Evolutionary conservation across 1,140 invertebrate genomes (phyloP), one percentile per base, ranked within the genome.

Genomic region (Venustaconcha ellipsiformis): DNA sequence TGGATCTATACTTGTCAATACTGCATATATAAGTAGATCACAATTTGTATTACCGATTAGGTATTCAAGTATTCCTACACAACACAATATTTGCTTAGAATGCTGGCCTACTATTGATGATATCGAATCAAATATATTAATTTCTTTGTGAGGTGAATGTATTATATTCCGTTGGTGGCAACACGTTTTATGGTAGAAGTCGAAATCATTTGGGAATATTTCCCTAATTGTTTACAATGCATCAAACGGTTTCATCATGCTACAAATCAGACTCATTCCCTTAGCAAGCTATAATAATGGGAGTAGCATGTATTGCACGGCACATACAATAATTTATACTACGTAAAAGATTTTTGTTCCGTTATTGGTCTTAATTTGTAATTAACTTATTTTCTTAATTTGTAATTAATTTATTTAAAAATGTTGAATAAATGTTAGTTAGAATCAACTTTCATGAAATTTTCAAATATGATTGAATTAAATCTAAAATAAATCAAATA

Each of bases 171-270:
- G 90, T 87, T 5, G 91, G 91, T 3, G 83, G 66, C 91, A 89
- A 91, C 91, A 92, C 20, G 90, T 90, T 57, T 86, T 80, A 0
- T 91, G 91, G 82, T 92, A 92, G 81, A 92, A 92, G 70, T 86
- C 77, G 76, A 91, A 92, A 26, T 92, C 90, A 15, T 86, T 78
- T 1, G 91, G 91, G 80, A 91, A 92, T 30, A 92, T 67, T 56
- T 78, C 72, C 70, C 85, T 85, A 91, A 92, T 91, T 23, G 87
- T 85, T 57, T 89, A 84, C 30, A 92, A 80, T 14, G 89, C 82
- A 68, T 90, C 86, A 37, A 91, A 91, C 48, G 92, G 81, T 20
- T 89, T 86, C 20, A 91, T 88, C 82, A 92, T 92, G 67, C 87
- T 89, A 64, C 91, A 87, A 4, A 91, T 83, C 67, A 91, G 90